phyloP scores from a whole-genome alignment of 2,797 vertebrate species.

The Pantherophis vulpinus region DNA sequence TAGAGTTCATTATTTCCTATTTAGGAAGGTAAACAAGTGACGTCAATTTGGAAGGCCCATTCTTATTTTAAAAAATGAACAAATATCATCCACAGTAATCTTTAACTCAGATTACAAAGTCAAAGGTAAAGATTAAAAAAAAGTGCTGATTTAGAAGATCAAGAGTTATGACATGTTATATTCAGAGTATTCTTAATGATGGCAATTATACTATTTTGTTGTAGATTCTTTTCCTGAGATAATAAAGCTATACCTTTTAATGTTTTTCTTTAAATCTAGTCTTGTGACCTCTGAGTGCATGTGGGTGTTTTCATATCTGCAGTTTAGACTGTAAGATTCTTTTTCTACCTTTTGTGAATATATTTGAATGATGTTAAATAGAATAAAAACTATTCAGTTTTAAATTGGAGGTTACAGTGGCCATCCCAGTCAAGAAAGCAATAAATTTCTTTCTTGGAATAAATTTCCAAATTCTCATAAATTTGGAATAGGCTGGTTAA shows the following conservation, averaged over 20 bases:
- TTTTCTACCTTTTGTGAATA: neutral
- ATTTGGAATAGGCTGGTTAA: neutral
- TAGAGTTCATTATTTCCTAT: neutral
- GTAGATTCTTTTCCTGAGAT: neutral
- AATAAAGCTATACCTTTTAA: neutral
- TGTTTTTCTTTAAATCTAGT: neutral
- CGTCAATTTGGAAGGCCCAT: neutral
- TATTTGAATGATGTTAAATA: neutral
- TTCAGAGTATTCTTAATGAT: neutral
- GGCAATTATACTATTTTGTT: neutral
- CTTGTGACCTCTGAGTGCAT: neutral
- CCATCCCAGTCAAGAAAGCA: neutral
- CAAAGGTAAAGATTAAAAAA: neutral
- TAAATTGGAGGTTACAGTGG: neutral
- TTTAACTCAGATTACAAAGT: neutral
- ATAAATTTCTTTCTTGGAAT: too few species aligned
- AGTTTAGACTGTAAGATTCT: neutral
- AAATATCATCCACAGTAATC: neutral
- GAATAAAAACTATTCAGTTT: neutral
- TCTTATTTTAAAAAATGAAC: neutral
- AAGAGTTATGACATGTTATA: neutral
- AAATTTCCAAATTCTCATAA: neutral
- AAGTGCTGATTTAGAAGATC: neutral
- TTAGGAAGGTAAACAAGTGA: neutral
- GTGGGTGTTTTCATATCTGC: neutral